These are phyloP conservation scores for Esperia sulphurella DNA, from an alignment of 2,888 invertebrate genomes.

Conservation along the genomic window DNA sequence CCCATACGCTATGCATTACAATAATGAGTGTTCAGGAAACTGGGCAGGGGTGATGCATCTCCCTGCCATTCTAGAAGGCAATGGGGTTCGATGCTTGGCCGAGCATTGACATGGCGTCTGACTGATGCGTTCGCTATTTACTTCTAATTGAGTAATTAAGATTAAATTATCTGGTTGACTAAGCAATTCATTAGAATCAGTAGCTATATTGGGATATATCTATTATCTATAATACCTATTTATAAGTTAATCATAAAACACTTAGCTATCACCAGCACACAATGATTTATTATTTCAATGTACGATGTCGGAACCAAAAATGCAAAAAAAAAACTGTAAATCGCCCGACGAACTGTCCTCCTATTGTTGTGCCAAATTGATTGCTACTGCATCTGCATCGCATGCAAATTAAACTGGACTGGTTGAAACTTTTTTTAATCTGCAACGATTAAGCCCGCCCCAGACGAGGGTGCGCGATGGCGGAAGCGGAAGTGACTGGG, in stretches of 20 bases:
- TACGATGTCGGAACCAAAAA: not conserved
- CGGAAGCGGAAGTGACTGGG: conserved; percentile 25
- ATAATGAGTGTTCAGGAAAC: conserved; percentile 22
- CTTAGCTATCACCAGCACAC: too few species aligned
- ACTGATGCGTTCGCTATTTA: too few species aligned
- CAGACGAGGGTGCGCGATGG: conserved; percentile 25
- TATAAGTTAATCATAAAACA: too few species aligned
- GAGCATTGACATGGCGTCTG: not conserved
- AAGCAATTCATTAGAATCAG: too few species aligned
- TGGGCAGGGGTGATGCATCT: conserved; percentile 6
- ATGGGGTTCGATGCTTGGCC: not conserved
- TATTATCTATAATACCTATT: too few species aligned
- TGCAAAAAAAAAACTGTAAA: not conserved
- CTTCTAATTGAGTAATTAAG: conserved; percentile 7
- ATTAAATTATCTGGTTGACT: not conserved
- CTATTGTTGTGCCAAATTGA: conserved; percentile 44
- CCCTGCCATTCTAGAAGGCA: not conserved
- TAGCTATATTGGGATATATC: too few species aligned
- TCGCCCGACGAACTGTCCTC: conserved; percentile 4
- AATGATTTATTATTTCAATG: not conserved
- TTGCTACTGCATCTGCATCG: conserved; percentile 24
- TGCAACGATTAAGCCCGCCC: conserved; percentile 33
- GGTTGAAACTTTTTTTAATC: conserved; percentile 34
- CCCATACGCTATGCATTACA: conserved; percentile 13
- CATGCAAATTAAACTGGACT: conserved; percentile 47